These are phyloP conservation scores for Paratrypauchen microcephalus DNA, from an alignment of 2,797 vertebrate species.

Conservation along the genomic window DNA sequence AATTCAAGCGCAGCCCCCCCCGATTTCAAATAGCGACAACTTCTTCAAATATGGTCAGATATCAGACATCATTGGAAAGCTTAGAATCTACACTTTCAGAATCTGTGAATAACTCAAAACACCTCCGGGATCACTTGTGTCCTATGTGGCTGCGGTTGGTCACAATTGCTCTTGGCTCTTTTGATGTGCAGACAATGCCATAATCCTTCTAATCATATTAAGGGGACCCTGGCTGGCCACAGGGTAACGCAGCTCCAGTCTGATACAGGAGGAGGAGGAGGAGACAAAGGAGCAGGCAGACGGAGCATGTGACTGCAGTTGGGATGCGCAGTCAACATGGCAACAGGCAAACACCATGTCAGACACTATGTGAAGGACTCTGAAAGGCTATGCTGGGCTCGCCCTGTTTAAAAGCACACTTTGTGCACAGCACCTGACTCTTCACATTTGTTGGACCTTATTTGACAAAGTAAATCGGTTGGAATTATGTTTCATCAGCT, in stretches of 20 bases:
- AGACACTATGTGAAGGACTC: neutral
- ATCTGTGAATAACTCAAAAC: too few relatives aligned
- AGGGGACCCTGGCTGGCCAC: constrained; percentile 62
- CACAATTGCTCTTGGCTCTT: constrained; percentile 77
- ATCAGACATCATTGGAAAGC: too few relatives aligned
- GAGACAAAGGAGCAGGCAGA: constrained; percentile 28
- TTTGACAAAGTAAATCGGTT: constrained; percentile 46
- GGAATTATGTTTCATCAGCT: constrained; percentile 61
- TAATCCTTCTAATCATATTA: constrained; percentile 80
- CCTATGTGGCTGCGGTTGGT: too few relatives aligned
- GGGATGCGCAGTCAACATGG: constrained; percentile 69
- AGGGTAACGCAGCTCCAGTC: constrained; percentile 44
- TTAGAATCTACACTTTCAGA: too few relatives aligned
- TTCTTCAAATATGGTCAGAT: too few relatives aligned
- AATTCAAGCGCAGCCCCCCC: too few relatives aligned
- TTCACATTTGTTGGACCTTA: constrained; percentile 20
- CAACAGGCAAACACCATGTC: constrained; percentile 29
- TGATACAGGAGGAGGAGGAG: constrained; percentile 43
- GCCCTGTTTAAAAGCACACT: constrained; percentile 11
- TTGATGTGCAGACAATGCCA: constrained; percentile 75
- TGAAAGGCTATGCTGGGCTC: constrained; percentile 18
- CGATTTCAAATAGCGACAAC: too few relatives aligned
- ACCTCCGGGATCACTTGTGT: too few relatives aligned
- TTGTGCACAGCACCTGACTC: constrained; percentile 27
- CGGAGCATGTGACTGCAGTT: constrained; percentile 69